Conservation (phyloP, 2,797 vertebrate species). For the Chelidonichthys spinosus region DNA sequence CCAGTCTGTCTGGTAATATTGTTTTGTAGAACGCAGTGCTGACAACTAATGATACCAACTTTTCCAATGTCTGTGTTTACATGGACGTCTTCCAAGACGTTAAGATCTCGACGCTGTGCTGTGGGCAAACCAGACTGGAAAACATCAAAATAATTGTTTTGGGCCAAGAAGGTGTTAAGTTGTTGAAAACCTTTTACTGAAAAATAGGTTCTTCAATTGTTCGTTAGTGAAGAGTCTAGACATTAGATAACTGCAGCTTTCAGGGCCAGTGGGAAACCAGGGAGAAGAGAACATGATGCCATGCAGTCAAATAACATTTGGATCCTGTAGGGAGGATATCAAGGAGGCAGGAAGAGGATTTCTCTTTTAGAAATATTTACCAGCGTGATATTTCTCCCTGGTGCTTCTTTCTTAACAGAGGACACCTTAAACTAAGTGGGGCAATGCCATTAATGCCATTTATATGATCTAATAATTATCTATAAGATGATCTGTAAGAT, state of each 20-base stretch:
- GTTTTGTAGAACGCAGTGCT: neutral
- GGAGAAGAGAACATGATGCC: neutral
- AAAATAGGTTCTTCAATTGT: neutral
- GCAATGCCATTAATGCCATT: neutral
- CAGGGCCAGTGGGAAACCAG: neutral
- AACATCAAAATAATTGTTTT: too few relatives aligned
- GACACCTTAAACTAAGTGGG: neutral
- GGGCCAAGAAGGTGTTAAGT: neutral
- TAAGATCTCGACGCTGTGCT: too few relatives aligned
- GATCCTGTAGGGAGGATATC: neutral
- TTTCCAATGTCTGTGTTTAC: neutral
- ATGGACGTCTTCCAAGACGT: neutral
- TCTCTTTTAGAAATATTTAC: neutral
- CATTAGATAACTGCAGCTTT: neutral
- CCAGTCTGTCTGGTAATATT: neutral
- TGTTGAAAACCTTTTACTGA: neutral
- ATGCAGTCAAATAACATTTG: neutral
- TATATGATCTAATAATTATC: neutral
- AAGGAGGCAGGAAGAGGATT: neutral
- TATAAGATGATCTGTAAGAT: neutral
- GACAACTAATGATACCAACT: neutral
- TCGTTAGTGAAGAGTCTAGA: neutral
- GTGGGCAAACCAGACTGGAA: too few relatives aligned
- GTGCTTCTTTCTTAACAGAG: neutral
- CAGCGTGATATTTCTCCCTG: neutral